Percentiles rank a stretch among this genome's conserved stretches.
Conservation (phyloP, 2,113 vertebrate genomes). For the Xiphophorus couchianus region DNA sequence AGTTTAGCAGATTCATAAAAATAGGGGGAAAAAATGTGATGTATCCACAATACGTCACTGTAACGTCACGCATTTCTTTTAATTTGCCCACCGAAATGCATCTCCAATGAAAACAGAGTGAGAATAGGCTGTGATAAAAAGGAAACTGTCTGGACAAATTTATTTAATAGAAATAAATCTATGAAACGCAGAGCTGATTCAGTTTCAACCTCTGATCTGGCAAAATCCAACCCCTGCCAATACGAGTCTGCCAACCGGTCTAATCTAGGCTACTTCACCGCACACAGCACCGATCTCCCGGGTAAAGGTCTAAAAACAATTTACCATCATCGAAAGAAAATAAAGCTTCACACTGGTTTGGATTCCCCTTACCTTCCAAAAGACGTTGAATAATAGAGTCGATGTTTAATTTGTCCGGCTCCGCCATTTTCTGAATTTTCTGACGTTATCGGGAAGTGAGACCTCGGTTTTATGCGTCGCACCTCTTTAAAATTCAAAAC, state of each 20-base stretch:
- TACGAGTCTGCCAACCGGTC: not conserved
- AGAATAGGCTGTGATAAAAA: not conserved
- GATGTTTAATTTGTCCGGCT: slow-evolving; percentile 93
- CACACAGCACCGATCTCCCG: slow-evolving; percentile 12
- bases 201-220: not conserved
- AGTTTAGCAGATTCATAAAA: not conserved
- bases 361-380: slow-evolving; percentile 86
- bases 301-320: not conserved
- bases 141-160: not conserved
- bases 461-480: slow-evolving; percentile 58
- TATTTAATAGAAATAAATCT: not conserved
- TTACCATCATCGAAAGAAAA: not conserved
- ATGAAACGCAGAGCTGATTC: not conserved
- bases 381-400: slow-evolving; percentile 97
- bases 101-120: not conserved
- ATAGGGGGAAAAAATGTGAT: not conserved
- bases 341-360: not conserved
- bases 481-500: slow-evolving; percentile 44
- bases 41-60: not conserved
- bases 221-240: slow-evolving; percentile 4
- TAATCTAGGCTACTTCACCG: slow-evolving; percentile 28
- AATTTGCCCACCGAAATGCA: not conserved
- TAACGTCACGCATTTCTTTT: not conserved
- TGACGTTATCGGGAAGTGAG: slow-evolving; percentile 72
- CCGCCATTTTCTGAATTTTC: slow-evolving; percentile 86